Evolutionary conservation across 2,113 vertebrate genomes (phyloP), one percentile per base, ranked within the genome.

Genomic region (Talpa occidentalis): DNA sequence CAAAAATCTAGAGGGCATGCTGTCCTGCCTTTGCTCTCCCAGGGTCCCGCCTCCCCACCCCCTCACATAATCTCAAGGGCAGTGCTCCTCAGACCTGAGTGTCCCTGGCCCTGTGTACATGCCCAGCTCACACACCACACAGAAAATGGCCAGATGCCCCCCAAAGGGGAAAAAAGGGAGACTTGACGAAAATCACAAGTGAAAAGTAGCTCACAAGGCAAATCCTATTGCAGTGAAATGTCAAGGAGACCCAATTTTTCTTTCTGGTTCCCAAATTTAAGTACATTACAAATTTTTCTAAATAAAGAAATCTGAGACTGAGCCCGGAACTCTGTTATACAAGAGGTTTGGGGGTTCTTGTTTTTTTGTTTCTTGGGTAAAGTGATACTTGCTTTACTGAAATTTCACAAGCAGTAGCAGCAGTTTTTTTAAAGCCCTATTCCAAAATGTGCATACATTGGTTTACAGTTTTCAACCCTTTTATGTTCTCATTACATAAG

Each of bases 341-440:
- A 77, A 81, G 49, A 67, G 10, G 24, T 40, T 49, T 67, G 15
- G 42, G 35, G 62, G 11, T 8, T 28, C 47, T 66, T 56, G 70
- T 9, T 37, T 66, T 64, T 76, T 9, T 89, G 22, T 69, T 16
- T 59, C 17, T 86, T 62, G 77, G 60, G n/a, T 64, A 32, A 81
- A 77, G 40, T 62, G 35, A 60, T 42, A 89, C 8, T 73, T 35
- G 32, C 32, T 92, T 92, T 21, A 73, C 32, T 64, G 62, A 93
- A 95, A 88, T 92, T n/a, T 80, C 44, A 88, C 19, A 35, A 67
- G 80, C 47, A 73, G 22, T 56, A 80, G 62, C 32, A 93, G 56
- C 92, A 94, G 60, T 1, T 73, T 16, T 59, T 49, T 60, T 86
- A 5, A 22, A 22, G 35, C 15, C 21, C n/a, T 62, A 59, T 67